These are phyloP conservation scores for Onychomys torridus DNA, from an alignment of 2,797 vertebrate species.

Conservation along the genomic window DNA sequence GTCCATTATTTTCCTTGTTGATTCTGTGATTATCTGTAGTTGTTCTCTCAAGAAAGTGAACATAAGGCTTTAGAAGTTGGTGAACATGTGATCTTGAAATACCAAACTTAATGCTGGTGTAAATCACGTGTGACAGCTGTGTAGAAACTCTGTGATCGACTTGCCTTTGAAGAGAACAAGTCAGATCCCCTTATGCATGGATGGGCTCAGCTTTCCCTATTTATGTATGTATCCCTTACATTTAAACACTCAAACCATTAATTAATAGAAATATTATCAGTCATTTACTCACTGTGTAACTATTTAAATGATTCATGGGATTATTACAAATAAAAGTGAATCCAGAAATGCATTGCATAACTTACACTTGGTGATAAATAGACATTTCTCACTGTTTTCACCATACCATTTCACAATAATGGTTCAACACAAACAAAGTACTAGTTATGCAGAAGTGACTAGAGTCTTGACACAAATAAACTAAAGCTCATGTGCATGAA, in stretches of 20 bases:
- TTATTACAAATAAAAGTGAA: slow-evolving; percentile 63
- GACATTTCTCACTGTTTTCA: slow-evolving; percentile 48
- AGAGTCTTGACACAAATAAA: slow-evolving; percentile 73
- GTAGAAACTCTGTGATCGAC: neutral
- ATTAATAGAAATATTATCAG: slow-evolving; percentile 55
- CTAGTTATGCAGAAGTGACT: slow-evolving; percentile 63
- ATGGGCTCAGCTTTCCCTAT: slow-evolving; percentile 35
- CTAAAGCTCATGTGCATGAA: slow-evolving; percentile 70
- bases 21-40: slow-evolving; percentile 40
- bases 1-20: slow-evolving; percentile 48
- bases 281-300: slow-evolving; percentile 14
- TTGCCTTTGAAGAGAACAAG: neutral
- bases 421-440: slow-evolving; percentile 80
- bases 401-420: slow-evolving; percentile 61
- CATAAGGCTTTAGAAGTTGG: neutral
- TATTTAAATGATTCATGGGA: slow-evolving; percentile 70
- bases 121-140: neutral
- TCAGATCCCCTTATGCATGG: neutral
- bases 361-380: slow-evolving; percentile 71
- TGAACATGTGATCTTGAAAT: neutral
- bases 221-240: slow-evolving; percentile 53
- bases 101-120: neutral
- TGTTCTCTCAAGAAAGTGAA: slow-evolving; percentile 62
- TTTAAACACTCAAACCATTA: slow-evolving; percentile 48
- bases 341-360: slow-evolving; percentile 70